A percentile compares a stretch with the other conserved stretches of the same genome.
These are phyloP conservation scores for Melanargia galathea DNA, from an alignment of 2,888 invertebrate genomes.

Conservation along the genomic window DNA sequence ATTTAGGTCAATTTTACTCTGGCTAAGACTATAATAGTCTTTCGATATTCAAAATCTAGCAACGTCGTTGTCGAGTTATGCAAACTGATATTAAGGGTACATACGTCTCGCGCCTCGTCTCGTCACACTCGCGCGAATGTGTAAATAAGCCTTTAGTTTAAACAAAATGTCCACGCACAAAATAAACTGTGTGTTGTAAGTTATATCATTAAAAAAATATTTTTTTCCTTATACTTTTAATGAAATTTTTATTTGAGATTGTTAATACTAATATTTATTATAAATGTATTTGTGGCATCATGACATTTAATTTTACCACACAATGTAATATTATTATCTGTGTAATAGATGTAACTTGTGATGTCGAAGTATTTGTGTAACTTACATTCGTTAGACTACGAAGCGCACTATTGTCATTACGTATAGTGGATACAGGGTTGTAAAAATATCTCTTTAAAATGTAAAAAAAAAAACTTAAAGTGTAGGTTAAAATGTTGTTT, in stretches of 20 bases:
- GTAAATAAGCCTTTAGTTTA: too few relatives aligned
- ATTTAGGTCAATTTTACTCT: too few relatives aligned
- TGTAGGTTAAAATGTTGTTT: constrained; percentile 77
- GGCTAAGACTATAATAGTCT: too few relatives aligned
- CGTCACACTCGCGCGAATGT: too few relatives aligned
- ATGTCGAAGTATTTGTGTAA: constrained; percentile 42
- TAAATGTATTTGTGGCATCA: constrained; percentile 41
- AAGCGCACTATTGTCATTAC: constrained; percentile 69
- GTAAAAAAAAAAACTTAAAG: constrained; percentile 65
- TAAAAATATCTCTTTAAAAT: constrained; percentile 79
- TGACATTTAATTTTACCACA: constrained; percentile 39
- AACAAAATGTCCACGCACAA: constrained; percentile 36
- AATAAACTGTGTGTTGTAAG: constrained; percentile 22
- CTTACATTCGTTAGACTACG: constrained; percentile 58
- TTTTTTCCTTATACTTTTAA: constrained; percentile 12
- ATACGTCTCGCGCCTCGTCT: too few relatives aligned
- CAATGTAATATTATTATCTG: constrained; percentile 18
- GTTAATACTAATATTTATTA: constrained; percentile 32
- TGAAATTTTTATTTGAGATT: constrained; percentile 41
- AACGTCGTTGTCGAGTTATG: too few relatives aligned
- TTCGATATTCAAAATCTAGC: too few relatives aligned
- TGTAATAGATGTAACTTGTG: constrained; percentile 38
- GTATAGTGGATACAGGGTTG: constrained; percentile 82
- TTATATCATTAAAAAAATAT: neutral
- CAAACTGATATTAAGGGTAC: too few relatives aligned